phyloP scores from a whole-genome alignment of 2,113 vertebrate species.

The Amblyornis subalaris region DNA sequence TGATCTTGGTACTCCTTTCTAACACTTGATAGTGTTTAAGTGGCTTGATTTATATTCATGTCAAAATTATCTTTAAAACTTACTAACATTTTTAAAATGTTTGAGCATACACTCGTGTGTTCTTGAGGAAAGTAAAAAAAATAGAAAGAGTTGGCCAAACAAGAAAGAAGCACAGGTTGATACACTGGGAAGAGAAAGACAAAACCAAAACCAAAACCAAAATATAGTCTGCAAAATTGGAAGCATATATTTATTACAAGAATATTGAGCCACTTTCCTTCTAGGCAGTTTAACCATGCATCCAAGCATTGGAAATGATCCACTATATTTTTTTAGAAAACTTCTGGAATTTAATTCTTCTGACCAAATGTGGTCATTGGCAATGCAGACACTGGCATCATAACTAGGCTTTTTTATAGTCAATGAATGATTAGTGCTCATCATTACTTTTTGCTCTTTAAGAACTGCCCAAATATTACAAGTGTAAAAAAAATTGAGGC shows the following conservation, averaged over 20 bases:
- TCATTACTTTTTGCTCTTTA: neutral
- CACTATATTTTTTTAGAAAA: neutral
- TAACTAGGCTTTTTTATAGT: neutral
- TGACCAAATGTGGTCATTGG: neutral
- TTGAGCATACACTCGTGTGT: neutral
- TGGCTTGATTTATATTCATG: neutral
- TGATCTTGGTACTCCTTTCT: neutral
- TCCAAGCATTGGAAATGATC: neutral
- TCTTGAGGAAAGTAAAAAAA: neutral
- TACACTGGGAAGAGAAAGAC: neutral
- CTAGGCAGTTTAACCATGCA: neutral
- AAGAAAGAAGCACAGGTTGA: neutral
- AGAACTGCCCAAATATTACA: neutral
- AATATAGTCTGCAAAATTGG: neutral
- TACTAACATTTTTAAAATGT: neutral
- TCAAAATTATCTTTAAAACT: neutral
- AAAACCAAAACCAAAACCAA: neutral
- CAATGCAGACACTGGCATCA: neutral
- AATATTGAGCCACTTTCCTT: neutral
- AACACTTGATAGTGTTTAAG: neutral
- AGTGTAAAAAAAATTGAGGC: neutral
- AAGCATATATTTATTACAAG: neutral
- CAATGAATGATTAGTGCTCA: neutral
- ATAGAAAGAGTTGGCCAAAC: accelerated
- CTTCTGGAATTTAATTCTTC: neutral